Evolutionary conservation across 2,888 invertebrate genomes (phyloP), one percentile per base, ranked within the genome.

Genomic region (Achlya flavicornis): DNA sequence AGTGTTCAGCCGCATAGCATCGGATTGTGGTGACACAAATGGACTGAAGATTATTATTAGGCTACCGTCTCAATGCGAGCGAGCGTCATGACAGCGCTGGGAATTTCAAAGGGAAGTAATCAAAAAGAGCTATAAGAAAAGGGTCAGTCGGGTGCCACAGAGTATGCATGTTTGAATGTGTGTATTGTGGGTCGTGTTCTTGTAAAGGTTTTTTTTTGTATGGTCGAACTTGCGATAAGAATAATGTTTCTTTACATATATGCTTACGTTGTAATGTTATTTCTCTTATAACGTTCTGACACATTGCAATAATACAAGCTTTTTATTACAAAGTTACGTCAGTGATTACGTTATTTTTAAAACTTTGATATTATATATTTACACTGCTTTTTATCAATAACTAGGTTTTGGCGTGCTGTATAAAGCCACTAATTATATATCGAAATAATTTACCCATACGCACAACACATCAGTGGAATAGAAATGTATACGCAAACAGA

Each of bases 21-120:
- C 71, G 72, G 70, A 73, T 68, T 69, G 70, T 66, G 75, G 64
- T 65, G 41, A 57, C 74, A 73, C 76, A 82, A 85, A 87, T 84
- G 80, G 77, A 76, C 80, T 74, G 73, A 63, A 75, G 77, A 84
- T 83, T 79, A 81, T 79, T 81, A 80, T 76, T 76, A 72, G 73
- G 78, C 77, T 72, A 71, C 74, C 71, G 61, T 41, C 41, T 57
- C 61, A 61, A 19, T 16, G 48, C 38, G 66, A 60, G 61, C 58
- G 41, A 26, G 60, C 0, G 41, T 14, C 26, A 19, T 19, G 53
- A 53, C 53, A 19, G 53, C 53, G 2, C 53, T 19, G 19, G 53
- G 53, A 10, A 53, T 53, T 53, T 19, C 53, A 19, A 53, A 53
- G 19, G 19, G 53, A 53, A 53, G 19, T 53, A 53, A 53, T 19